Evolutionary conservation across 1,140 invertebrate genomes (phyloP).

Genomic region (Drosophila tani): DNA sequence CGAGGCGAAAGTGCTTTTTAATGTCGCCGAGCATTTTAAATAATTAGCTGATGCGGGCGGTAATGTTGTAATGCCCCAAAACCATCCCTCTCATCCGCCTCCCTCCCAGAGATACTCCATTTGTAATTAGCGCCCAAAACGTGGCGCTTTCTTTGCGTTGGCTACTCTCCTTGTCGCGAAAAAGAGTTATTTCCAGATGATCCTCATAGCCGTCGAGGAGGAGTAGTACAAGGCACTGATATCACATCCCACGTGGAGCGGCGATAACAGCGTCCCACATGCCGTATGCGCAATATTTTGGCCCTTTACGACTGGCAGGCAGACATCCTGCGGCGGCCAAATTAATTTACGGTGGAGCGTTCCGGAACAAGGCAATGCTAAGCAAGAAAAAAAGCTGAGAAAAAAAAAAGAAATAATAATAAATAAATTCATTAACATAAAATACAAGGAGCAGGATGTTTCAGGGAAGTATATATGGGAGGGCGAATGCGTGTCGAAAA

Average conservation of each 20-base stretch:
- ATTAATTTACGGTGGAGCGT: constrained; percentile 57
- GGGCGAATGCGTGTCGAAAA: constrained; percentile 60
- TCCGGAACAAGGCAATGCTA: constrained; percentile 13
- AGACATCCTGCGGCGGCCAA: constrained; percentile 47
- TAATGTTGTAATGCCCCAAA: constrained; percentile 26
- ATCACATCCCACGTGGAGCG: background rate
- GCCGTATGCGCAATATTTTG: constrained; percentile 67
- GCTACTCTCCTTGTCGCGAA: background rate
- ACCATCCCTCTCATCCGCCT: background rate
- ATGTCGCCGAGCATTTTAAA: constrained; percentile 79
- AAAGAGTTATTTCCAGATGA: constrained; percentile 25
- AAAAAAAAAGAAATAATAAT: constrained; percentile 74
- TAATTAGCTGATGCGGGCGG: constrained; percentile 71
- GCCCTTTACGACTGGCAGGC: constrained; percentile 58
- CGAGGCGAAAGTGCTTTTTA: constrained; percentile 75
- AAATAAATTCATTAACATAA: constrained; percentile 82
- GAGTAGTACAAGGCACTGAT: constrained; percentile 4
- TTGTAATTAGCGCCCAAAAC: constrained; percentile 61
- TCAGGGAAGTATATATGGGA: background rate
- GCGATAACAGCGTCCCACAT: constrained; percentile 53
- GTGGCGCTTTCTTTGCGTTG: constrained; percentile 33
- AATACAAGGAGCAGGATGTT: constrained; percentile 35
- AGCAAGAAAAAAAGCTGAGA: constrained; percentile 22
- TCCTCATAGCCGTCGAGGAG: background rate
- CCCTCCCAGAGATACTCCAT: constrained; percentile 1